These are phyloP conservation scores for Ptilorrhoa leucosticta DNA, from an alignment of 2,113 vertebrate species.

Conservation along the genomic window DNA sequence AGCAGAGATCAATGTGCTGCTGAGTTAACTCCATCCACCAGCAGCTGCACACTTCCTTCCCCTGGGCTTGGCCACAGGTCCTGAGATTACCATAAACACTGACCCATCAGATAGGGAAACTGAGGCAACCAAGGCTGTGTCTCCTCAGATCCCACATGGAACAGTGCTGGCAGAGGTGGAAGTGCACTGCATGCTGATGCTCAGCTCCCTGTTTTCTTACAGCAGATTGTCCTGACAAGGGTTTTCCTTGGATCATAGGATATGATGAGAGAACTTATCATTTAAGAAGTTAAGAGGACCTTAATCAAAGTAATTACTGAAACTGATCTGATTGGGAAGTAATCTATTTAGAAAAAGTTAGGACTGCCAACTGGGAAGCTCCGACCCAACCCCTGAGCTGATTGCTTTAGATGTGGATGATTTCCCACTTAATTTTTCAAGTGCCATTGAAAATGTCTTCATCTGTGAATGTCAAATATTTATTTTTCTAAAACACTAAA, in stretches of 20 bases:
- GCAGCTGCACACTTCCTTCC: neutral
- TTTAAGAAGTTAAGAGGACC: neutral
- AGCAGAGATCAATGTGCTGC: neutral
- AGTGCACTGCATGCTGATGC: neutral
- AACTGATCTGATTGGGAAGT: constrained; percentile 22
- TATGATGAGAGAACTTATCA: neutral
- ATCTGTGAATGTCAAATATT: constrained; percentile 16
- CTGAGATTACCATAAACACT: rapidly evolving
- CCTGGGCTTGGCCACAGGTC: neutral
- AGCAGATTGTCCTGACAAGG: neutral
- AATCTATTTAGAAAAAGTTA: constrained; percentile 13
- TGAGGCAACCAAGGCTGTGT: neutral
- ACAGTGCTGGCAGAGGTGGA: neutral
- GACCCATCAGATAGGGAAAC: neutral
- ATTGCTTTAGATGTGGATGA: neutral
- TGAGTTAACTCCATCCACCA: neutral
- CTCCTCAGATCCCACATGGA: neutral
- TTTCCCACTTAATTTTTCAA: constrained; percentile 18
- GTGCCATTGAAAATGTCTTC: constrained; percentile 16
- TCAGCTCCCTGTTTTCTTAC: rapidly evolving
- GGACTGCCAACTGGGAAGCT: neutral
- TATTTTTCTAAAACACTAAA: neutral
- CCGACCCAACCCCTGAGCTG: neutral
- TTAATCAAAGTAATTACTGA: constrained; percentile 3
- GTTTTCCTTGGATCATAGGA: neutral